A percentile compares a stretch with the other conserved stretches of the same genome.
phyloP scores from a whole-genome alignment of 1,140 invertebrate species.

The Brachionus plicatilis region DNA sequence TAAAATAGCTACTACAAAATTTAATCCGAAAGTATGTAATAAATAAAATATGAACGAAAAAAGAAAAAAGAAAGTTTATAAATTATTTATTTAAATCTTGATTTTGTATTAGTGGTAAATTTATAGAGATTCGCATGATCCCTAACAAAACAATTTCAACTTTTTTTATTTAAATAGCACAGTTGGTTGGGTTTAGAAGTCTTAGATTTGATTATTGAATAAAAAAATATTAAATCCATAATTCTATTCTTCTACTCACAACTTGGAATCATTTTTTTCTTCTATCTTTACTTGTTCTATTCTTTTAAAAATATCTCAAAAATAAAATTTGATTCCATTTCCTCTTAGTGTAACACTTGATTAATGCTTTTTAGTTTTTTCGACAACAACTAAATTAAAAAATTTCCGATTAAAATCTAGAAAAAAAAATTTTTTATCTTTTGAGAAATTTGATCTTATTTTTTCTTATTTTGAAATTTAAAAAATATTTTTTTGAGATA shows the following conservation, averaged over 20 bases:
- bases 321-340: neutral
- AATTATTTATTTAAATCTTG: constrained; percentile 3
- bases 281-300: neutral
- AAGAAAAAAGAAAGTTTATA: neutral
- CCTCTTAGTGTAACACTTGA: neutral
- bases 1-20: neutral
- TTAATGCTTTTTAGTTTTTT: neutral
- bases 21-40: neutral
- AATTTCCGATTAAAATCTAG: neutral
- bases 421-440: neutral
- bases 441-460: neutral
- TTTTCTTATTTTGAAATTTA: neutral
- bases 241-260: neutral
- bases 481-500: neutral
- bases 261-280: neutral
- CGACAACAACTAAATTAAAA: neutral
- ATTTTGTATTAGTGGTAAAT: neutral
- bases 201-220: neutral
- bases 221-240: neutral
- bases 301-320: neutral
- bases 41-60: neutral
- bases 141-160: neutral
- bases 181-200: neutral
- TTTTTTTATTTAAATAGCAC: neutral
- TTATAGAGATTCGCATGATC: neutral